Evolutionary conservation across 2,113 vertebrate species (phyloP), one percentile per base, ranked within the genome.

Genomic region (Callithrix jacchus): DNA sequence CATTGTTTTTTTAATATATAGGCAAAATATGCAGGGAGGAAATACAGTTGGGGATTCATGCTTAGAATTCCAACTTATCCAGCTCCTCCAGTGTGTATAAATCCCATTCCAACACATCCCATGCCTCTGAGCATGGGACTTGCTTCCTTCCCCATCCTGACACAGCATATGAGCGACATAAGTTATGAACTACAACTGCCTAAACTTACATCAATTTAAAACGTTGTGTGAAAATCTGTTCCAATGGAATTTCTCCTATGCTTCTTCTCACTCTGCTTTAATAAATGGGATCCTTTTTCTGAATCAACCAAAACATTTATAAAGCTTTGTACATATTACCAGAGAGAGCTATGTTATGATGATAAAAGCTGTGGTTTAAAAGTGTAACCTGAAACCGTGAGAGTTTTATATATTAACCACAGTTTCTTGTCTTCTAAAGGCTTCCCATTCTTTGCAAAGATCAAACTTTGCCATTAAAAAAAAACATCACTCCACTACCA

Each of bases 391-490:
- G 64, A 95, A 95, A 52, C 37, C 27, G 10, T 49, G 30, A 64
- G 13, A 32, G 49, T 45, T 86, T 64, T 68, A 42, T 40, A 23
- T 47, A 20, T 68, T 89, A 89, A 91, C 86, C 83, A 30, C 54
- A 80, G 49, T 77, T 81, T 91, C 84, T 79, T 30, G 1, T 87
- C 80, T 52, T 64, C 37, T 58, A 77, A 83, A 79, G 56, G 61
- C 56, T 95, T 85, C 47, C 82, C 93, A 21, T 71, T 64, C 79
- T 96, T 61, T 42, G n/a, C 45, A 85, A 35, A 54, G 61, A 91
- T 76, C 87, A 91, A 82, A 84, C 17, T 92, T 92, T 56, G 56
- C 42, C 80, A 58, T 42, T 37, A 42, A 73, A 87, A 77, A 73
- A 25, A 16, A 42, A 20, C 21, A 71, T 89, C 68, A 54, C 54